Evolutionary conservation across 2,113 vertebrate genomes (phyloP), one percentile per base, ranked within the genome.

Genomic region (Dissostichus mawsoni): DNA sequence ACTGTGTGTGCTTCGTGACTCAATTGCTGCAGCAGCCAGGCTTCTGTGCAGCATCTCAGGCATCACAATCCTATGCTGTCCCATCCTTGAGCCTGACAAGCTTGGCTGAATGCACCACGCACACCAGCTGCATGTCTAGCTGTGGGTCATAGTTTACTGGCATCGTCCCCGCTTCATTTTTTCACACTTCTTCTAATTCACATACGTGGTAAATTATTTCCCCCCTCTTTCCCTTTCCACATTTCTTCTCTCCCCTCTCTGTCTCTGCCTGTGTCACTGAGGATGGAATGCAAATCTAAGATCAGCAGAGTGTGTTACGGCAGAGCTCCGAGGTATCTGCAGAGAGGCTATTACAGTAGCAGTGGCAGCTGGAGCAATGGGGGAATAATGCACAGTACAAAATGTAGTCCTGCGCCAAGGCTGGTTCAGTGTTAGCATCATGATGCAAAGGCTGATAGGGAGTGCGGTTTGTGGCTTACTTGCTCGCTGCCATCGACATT

Each of bases 341-440:
- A 83, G 81, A 78, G 82, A 84, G 82, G 86, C 67, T 80, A 63
- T 83, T 50, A 80, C 75, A 83, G 82, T 86, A 80, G 58, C 86
- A 59, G 82, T 65, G 64, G 74, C 72, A 81, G 72, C 81, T 78
- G 83, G 72, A 82, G 84, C 69, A 79, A 69, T 72, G 50, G 36
- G 47, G 65, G 80, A 75, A 77, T 82, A 83, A 84, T 73, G 61
- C 79, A 89, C 76, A 57, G 82, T 78, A 20, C 55, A 72, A 87
- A 78, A 89, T 89, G 20, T 81, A 56, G 77, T 87, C 65, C 88
- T 84, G 77, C 74, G 13, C 82, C 82, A 80, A 44, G 81, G 75
- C 77, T 78, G 76, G 67, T 82, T 89, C 59, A 66, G 66, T 18
- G 66, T 82, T 82, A 82, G 74, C 76, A 79, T 87, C 81, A 47